phyloP scores from a whole-genome alignment of 2,888 invertebrate genomes.

The Neoascia interrupta region DNA sequence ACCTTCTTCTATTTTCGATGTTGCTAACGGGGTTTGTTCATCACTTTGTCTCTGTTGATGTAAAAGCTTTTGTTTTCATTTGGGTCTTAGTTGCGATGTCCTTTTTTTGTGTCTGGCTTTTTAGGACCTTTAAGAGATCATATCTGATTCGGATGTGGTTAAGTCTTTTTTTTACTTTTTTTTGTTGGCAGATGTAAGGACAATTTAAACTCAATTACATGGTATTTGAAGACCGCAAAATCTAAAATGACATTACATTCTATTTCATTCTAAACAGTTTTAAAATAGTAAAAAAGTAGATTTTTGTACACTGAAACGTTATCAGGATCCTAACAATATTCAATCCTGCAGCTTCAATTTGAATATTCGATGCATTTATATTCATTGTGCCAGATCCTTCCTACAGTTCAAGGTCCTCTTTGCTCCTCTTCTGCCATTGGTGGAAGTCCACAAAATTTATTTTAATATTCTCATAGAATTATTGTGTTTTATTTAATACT shows the following conservation, averaged over 20 bases:
- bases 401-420: no score
- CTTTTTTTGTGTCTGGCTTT: neutral
- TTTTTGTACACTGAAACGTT: no score
- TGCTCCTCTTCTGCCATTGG: no score
- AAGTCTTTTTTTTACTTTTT: slow-evolving; percentile 20
- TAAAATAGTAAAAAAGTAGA: no score
- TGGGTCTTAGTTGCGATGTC: slow-evolving; percentile 31
- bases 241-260: slow-evolving; percentile 63
- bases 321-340: no score
- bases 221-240: slow-evolving; percentile 53
- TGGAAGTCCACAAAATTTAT: no score
- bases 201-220: slow-evolving; percentile 64
- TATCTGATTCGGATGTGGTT: slow-evolving; percentile 56
- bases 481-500: no score
- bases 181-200: slow-evolving; percentile 1
- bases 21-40: slow-evolving; percentile 11
- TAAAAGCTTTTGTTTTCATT: slow-evolving; percentile 60
- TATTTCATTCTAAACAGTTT: no score
- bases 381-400: no score
- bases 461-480: no score
- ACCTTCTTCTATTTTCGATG: slow-evolving; percentile 17
- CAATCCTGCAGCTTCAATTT: no score
- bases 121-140: slow-evolving; percentile 50
- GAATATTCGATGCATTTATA: no score
- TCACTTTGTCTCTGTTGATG: slow-evolving; percentile 53